Evolutionary conservation across 2,797 vertebrate species (phyloP).

Genomic region (Ispidina lecontei): DNA sequence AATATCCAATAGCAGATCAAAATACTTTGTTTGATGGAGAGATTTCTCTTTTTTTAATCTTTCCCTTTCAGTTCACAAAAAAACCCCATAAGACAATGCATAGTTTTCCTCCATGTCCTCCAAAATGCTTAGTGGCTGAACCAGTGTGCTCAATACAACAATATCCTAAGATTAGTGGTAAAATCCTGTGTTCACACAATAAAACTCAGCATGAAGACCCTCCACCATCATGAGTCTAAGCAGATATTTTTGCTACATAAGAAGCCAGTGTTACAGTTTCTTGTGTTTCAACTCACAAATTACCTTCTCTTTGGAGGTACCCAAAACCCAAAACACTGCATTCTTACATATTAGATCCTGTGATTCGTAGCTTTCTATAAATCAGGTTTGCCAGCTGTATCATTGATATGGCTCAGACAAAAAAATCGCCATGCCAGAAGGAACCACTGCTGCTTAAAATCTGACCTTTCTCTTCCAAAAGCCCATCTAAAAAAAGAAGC

Average conservation of each 20-base stretch:
- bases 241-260: neutral
- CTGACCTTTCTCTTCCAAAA: neutral
- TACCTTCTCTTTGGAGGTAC: neutral
- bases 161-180: neutral
- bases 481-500: neutral
- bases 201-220: neutral
- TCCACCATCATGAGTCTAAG: fast-evolving
- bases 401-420: fast-evolving
- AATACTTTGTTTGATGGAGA: neutral
- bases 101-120: neutral
- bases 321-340: neutral
- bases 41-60: neutral
- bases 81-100: neutral
- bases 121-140: neutral
- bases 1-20: neutral
- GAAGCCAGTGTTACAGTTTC: neutral
- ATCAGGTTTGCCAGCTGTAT: neutral
- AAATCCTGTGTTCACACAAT: neutral
- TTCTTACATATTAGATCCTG: neutral
- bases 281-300: neutral
- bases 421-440: neutral
- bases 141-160: neutral
- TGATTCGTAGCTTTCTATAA: neutral
- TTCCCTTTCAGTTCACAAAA: neutral
- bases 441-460: neutral